Evolutionary conservation across 2,797 vertebrate species (phyloP).

Genomic region (Acanthis flammea): DNA sequence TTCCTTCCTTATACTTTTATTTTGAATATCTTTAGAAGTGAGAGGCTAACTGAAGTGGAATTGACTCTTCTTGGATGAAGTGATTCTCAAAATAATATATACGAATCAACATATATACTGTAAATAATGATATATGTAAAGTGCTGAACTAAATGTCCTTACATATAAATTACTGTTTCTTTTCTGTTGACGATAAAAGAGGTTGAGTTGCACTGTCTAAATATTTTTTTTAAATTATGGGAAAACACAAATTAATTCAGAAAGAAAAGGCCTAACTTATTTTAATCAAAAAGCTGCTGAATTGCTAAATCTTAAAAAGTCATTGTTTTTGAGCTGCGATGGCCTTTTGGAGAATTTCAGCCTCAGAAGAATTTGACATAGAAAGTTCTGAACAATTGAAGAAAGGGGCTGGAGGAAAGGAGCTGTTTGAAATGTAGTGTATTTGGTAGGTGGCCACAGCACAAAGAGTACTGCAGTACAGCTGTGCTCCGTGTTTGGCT

Average conservation of each 20-base stretch:
- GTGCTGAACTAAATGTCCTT: neutral
- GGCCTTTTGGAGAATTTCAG: neutral
- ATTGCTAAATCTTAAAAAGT: neutral
- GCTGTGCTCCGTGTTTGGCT: neutral
- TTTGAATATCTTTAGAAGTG: neutral
- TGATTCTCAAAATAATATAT: neutral
- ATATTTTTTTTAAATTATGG: neutral
- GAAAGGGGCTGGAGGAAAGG: neutral
- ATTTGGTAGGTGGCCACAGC: neutral
- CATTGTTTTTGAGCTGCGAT: neutral
- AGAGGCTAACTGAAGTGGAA: neutral
- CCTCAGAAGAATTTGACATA: neutral
- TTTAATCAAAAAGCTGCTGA: neutral
- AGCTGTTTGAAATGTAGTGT: neutral
- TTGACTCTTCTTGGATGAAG: neutral
- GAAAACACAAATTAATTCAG: neutral
- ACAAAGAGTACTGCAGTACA: neutral
- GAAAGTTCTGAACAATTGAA: neutral
- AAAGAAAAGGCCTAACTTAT: neutral
- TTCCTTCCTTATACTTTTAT: neutral
- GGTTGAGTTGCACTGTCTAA: neutral
- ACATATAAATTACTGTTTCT: neutral
- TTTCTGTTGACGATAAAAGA: neutral
- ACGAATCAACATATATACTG: neutral
- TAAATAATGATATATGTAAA: neutral